These are phyloP conservation scores for Prietella phreatophila DNA, from an alignment of 2,113 vertebrate species.

Conservation along the genomic window DNA sequence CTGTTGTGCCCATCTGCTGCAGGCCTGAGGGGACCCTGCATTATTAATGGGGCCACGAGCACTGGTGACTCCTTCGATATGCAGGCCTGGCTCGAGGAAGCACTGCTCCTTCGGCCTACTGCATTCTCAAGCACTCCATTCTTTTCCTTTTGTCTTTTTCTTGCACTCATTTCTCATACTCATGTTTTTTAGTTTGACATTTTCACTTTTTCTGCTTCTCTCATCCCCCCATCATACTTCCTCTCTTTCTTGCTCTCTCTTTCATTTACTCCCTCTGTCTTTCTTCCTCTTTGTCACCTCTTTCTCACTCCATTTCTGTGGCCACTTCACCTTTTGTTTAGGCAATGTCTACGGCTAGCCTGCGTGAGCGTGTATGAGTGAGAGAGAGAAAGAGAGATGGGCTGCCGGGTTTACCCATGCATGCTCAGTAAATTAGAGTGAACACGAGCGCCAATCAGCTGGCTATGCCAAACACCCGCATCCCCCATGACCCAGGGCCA, in stretches of 20 bases:
- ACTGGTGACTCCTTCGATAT: slow-evolving; percentile 85
- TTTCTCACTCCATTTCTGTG: slow-evolving; percentile 27
- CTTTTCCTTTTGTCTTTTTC: slow-evolving; percentile 51
- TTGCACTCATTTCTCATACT: slow-evolving; percentile 43
- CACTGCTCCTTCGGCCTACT: slow-evolving; percentile 68
- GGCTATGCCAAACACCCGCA: slow-evolving; percentile 87
- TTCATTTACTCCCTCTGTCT: slow-evolving; percentile 27
- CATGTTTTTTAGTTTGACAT: slow-evolving; percentile 21
- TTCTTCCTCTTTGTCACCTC: slow-evolving; percentile 42
- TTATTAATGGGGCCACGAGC: slow-evolving; percentile 93
- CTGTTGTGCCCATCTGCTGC: slow-evolving; percentile 87
- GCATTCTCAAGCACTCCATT: slow-evolving; percentile 28
- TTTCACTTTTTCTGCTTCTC: slow-evolving; percentile 66
- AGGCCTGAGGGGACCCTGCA: slow-evolving; percentile 84
- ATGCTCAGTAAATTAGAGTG: slow-evolving; percentile 99
- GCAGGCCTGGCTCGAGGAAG: slow-evolving; percentile 92
- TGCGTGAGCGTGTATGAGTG: not conserved
- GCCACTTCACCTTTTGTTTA: slow-evolving; percentile 62
- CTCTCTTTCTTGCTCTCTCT: slow-evolving; percentile 38
- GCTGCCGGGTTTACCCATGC: slow-evolving; percentile 94
- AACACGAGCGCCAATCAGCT: slow-evolving; percentile 97
- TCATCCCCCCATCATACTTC: slow-evolving; percentile 31
- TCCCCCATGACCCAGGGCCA: slow-evolving; percentile 97
- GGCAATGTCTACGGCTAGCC: slow-evolving; percentile 67
- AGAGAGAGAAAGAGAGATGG: slow-evolving; percentile 43